A percentile compares a stretch with the other conserved stretches of the same genome.
phyloP scores from a whole-genome alignment of 2,113 vertebrate species.

The Picathartes gymnocephalus region DNA sequence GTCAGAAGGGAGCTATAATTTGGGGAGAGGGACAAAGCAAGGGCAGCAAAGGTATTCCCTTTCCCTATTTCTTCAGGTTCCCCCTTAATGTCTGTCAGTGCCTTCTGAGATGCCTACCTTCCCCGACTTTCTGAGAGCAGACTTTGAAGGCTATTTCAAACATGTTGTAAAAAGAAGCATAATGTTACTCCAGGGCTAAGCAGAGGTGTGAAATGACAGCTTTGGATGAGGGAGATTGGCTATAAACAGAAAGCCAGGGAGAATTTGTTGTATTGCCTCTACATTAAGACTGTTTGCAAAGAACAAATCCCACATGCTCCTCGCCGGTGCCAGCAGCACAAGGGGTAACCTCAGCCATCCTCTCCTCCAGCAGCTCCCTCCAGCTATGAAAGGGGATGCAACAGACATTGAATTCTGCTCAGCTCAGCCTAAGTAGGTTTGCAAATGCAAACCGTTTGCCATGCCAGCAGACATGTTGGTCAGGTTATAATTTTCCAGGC shows the following conservation, averaged over 20 bases:
- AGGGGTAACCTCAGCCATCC: not conserved
- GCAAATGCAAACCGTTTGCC: not conserved
- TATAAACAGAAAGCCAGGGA: constrained; percentile 32
- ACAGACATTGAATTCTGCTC: not conserved
- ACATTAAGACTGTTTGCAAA: not conserved
- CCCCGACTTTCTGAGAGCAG: not conserved
- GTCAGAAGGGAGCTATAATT: not conserved
- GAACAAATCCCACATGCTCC: not conserved
- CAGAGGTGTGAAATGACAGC: constrained; percentile 47
- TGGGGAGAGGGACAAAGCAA: not conserved
- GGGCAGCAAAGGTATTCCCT: not conserved
- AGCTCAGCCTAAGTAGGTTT: not conserved
- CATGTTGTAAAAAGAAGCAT: not conserved
- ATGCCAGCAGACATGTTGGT: not conserved
- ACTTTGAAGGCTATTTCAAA: constrained; percentile 24
- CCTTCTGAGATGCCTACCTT: not conserved
- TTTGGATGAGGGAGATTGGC: not conserved
- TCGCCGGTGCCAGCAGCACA: fast-evolving
- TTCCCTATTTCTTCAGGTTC: not conserved
- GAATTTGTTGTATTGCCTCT: not conserved
- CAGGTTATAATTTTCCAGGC: not conserved
- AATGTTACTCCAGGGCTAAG: constrained; percentile 25
- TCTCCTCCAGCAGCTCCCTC: not conserved
- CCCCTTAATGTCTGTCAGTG: not conserved
- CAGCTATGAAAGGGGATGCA: not conserved